phyloP scores from a whole-genome alignment of 1,140 invertebrate species.

The Pseudomyrmex pallidus region DNA sequence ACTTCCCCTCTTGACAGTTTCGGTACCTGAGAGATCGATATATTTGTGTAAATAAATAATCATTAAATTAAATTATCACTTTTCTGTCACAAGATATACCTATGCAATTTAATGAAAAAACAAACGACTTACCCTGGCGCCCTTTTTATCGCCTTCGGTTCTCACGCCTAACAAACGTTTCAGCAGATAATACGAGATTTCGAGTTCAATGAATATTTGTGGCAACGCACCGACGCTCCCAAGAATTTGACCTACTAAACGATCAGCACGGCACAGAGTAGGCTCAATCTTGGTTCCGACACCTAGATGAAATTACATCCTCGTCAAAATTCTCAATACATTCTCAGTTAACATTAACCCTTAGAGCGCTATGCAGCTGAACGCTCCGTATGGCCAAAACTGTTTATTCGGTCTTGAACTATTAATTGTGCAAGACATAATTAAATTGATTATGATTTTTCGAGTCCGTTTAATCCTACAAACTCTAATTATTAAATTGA shows the following conservation, averaged over 20 bases:
- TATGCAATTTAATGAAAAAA: too few species aligned
- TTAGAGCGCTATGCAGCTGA: too few species aligned
- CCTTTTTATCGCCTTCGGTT: slow-evolving; percentile 99
- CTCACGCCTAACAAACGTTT: slow-evolving; percentile 98
- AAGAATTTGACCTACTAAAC: slow-evolving; percentile 98
- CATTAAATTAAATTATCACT: too few species aligned
- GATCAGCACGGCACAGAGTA: slow-evolving; percentile 98
- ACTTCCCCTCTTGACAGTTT: slow-evolving; percentile 86
- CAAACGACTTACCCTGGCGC: slow-evolving; percentile 91
- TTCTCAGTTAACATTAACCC: not conserved
- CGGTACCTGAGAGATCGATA: slow-evolving; percentile 86
- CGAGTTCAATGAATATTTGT: slow-evolving; percentile 98
- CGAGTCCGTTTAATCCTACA: too few species aligned
- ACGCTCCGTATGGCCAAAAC: too few species aligned
- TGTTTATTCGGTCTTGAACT: too few species aligned
- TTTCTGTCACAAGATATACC: too few species aligned
- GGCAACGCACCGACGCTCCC: slow-evolving; percentile 98
- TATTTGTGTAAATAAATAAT: not conserved
- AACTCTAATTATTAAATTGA: too few species aligned
- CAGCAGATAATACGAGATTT: slow-evolving; percentile 99
- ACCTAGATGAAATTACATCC: slow-evolving; percentile 86
- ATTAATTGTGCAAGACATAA: too few species aligned
- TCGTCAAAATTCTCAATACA: slow-evolving; percentile 12
- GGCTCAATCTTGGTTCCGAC: slow-evolving; percentile 99
- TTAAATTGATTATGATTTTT: too few species aligned